Evolutionary conservation across 2,113 vertebrate species (phyloP), one percentile per base, ranked within the genome.

Genomic region (Platysteira castanea): DNA sequence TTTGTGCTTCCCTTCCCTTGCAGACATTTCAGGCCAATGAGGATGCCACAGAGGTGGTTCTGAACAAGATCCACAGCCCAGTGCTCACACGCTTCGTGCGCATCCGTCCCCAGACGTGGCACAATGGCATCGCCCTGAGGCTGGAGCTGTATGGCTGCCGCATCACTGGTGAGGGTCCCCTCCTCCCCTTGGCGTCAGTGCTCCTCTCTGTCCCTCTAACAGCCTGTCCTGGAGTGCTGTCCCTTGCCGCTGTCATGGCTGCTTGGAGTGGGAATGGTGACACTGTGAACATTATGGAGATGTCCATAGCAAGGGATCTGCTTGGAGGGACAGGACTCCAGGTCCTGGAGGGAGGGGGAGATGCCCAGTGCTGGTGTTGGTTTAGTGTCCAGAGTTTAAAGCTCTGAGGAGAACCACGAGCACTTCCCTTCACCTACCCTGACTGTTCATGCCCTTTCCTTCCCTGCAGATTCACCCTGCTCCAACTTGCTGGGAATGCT

Each of bases 91-190:
- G 99, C 44, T 99, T 99, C 2, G 97, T 99, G 67, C 98, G 99
- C 46, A 98, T 99, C 92, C 98, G 99, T 74, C 99, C 99, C 5
- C 99, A 99, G 98, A 97, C 97, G 9, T 99, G 99, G 99, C 98
- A 99, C 90, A 98, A 98, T 0, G 99, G 99, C 96, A 99, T 99
- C 0, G 98, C 99, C 5, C 98, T 99, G 90, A 98, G 99, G 27
- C 98, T 99, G 33, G 99, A 99, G 94, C 98, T 99, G 15, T 99
- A 99, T 3, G 99, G 99, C 95, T 99, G 99, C 96, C 98, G 99
- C 91, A 99, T 99, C 82, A 99, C 99, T 9, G 99, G 99, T 99
- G 87, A 97, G 97, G 22, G 8, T 67, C 33, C 26, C 46, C 35
- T 41, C 18, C 42, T 77, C 42, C 37, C 56, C 35, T 65, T 8